These are phyloP conservation scores for Triplophysa tibetana DNA, from an alignment of 2,113 vertebrate species.

Conservation along the genomic window DNA sequence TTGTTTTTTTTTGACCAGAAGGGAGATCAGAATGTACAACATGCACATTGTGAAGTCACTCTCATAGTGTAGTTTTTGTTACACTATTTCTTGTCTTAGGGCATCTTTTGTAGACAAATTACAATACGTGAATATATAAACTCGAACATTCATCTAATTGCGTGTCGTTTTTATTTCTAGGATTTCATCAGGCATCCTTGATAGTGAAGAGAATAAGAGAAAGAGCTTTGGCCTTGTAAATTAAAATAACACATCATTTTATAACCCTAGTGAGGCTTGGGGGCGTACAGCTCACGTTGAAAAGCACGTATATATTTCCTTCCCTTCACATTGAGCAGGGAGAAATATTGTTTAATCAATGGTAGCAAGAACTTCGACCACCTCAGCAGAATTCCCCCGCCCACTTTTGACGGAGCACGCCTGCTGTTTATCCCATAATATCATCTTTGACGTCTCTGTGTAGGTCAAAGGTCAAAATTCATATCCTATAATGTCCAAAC, in stretches of 20 bases:
- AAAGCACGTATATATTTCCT: constrained; percentile 51
- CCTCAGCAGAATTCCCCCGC: constrained; percentile 61
- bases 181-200: constrained; percentile 29
- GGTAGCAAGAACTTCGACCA: constrained; percentile 53
- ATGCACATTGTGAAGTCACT: constrained; percentile 45
- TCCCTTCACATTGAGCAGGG: constrained; percentile 29
- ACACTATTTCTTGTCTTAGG: constrained; percentile 16
- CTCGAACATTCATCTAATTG: constrained; percentile 28
- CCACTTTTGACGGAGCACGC: constrained; percentile 49
- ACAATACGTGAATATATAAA: constrained; percentile 17
- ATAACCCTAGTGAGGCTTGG: constrained; percentile 19
- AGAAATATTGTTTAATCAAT: constrained; percentile 69
- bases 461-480: constrained; percentile 38
- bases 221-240: constrained; percentile 41
- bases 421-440: constrained; percentile 61
- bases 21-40: constrained; percentile 41
- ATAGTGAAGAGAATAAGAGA: neutral
- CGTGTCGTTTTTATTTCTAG: constrained; percentile 8
- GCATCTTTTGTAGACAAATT: constrained; percentile 35
- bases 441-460: constrained; percentile 46
- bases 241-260: constrained; percentile 44
- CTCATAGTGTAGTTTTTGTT: constrained; percentile 30
- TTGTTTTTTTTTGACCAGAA: neutral
- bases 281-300: constrained; percentile 23
- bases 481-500: constrained; percentile 10